Conservation (phyloP, 2,888 invertebrate genomes). For the Lepidochrysops patricia region DNA sequence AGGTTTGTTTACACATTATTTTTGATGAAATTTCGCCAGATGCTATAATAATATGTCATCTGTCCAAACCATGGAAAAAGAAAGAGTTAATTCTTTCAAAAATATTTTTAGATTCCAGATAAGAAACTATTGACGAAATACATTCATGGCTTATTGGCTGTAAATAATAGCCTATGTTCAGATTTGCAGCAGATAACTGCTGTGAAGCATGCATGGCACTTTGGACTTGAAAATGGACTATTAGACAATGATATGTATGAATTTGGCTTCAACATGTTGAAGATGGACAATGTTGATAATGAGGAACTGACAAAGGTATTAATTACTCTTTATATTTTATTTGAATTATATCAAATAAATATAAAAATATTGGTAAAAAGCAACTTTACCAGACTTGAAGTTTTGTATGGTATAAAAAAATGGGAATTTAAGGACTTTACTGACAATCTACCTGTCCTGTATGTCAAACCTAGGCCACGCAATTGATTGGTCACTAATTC, state of each 20-base stretch:
- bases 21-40: no score
- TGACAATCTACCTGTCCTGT: no score
- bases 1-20: constrained; percentile 38
- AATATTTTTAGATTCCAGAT: constrained; percentile 62
- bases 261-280: constrained; percentile 55
- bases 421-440: no score
- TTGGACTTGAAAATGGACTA: constrained; percentile 49
- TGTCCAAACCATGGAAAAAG: no score
- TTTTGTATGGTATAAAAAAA: no score
- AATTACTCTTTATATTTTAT: neutral
- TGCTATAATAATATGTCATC: no score
- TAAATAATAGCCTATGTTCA: constrained; percentile 39
- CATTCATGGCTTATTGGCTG: constrained; percentile 49
- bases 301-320: constrained; percentile 48
- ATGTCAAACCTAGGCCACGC: no score
- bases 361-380: no score
- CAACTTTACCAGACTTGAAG: no score
- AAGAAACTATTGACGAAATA: constrained; percentile 51
- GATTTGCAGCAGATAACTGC: constrained; percentile 45
- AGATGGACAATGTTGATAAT: constrained; percentile 39
- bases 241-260: constrained; percentile 55
- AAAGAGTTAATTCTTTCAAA: no score
- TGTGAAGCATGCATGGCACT: constrained; percentile 57
- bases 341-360: no score
- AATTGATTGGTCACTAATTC: no score